phyloP scores from a whole-genome alignment of 2,797 vertebrate species.

The Muraenolepis orangiensis region DNA sequence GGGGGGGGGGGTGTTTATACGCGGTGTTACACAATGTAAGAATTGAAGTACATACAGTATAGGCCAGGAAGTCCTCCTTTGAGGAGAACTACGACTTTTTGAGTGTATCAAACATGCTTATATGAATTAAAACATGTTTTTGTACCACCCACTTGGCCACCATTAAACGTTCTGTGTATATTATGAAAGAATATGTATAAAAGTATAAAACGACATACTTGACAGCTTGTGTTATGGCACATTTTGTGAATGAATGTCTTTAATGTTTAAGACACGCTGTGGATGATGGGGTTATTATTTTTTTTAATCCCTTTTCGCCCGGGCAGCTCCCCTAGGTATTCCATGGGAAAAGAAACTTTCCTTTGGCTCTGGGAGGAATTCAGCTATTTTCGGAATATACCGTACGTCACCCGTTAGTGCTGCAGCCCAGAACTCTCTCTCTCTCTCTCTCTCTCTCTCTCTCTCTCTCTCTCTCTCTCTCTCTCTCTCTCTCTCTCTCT shows the following conservation, averaged over 20 bases:
- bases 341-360: constrained; percentile 76
- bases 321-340: constrained; percentile 55
- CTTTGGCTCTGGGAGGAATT: constrained; percentile 62
- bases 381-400: constrained; percentile 71
- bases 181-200: neutral
- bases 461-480: no score
- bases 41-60: no score
- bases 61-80: no score
- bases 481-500: no score
- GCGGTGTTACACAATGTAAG: no score
- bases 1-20: no score
- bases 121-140: no score
- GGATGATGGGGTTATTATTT: neutral
- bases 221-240: no score
- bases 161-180: neutral
- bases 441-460: constrained; percentile 27
- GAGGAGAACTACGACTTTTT: no score
- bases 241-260: neutral
- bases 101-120: no score
- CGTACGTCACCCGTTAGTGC: constrained; percentile 69
- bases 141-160: no score
- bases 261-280: neutral
- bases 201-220: neutral
- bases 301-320: constrained; percentile 11
- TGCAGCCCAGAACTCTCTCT: constrained; percentile 58